These are phyloP conservation scores for Porites lutea DNA, from an alignment of 64 coral and sea anemone genomes.

Conservation along the genomic window DNA sequence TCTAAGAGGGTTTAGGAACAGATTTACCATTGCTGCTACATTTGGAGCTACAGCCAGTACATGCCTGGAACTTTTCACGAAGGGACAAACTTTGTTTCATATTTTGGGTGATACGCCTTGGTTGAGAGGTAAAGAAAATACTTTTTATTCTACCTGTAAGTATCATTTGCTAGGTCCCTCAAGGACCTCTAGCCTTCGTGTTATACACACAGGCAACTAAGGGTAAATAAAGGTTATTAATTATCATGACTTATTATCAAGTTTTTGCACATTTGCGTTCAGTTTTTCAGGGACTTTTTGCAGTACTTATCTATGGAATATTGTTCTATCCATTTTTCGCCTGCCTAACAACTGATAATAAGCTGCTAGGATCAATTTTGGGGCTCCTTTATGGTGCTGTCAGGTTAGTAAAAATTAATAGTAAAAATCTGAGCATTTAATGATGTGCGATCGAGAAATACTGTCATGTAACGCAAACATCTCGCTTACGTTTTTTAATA, in stretches of 20 bases:
- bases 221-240: no score
- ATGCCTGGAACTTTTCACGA: not conserved
- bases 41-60: conserved; percentile 57
- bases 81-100: not conserved
- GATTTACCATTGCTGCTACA: conserved; percentile 45
- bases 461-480: no score
- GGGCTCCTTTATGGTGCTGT: conserved; percentile 37
- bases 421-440: not conserved
- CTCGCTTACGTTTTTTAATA: no score
- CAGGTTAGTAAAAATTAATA: conserved; percentile 20
- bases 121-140: not conserved
- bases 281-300: conserved; percentile 42
- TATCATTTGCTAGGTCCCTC: no score
- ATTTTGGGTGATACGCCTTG: conserved; percentile 6
- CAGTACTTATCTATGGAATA: conserved; percentile 36
- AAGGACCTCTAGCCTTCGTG: no score
- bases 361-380: conserved; percentile 40
- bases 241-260: no score
- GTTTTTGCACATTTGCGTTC: no score
- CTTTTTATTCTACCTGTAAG: not conserved
- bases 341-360: conserved; percentile 49
- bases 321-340: conserved; percentile 61
- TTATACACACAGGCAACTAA: no score
- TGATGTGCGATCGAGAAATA: no score
- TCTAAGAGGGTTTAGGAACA: conserved; percentile 35